phyloP scores from a whole-genome alignment of 2,888 invertebrate species.

The Zaprionus obscuricornis region DNA sequence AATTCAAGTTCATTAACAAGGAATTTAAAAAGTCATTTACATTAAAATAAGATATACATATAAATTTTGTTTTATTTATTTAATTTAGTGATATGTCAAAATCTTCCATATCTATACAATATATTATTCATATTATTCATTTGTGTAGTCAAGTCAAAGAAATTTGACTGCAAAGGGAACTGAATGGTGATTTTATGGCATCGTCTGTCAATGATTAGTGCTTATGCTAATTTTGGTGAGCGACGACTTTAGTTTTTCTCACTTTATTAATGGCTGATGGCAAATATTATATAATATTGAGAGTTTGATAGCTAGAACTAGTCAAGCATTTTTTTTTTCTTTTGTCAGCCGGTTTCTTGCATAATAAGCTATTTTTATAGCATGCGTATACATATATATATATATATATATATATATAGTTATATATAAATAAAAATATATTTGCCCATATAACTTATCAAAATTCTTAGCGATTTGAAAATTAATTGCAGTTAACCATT shows the following conservation, averaged over 20 bases:
- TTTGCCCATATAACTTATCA: slow-evolving; percentile 30
- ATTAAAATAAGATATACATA: slow-evolving; percentile 37
- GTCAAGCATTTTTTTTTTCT: slow-evolving; percentile 24
- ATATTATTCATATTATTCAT: slow-evolving; percentile 5
- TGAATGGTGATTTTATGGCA: slow-evolving; percentile 37
- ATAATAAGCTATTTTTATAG: slow-evolving; percentile 65
- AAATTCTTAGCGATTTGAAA: slow-evolving; percentile 40
- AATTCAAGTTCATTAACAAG: slow-evolving; percentile 61
- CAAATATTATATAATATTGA: slow-evolving; percentile 65
- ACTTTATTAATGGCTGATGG: slow-evolving; percentile 53
- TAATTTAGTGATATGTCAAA: slow-evolving; percentile 50
- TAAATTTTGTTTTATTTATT: slow-evolving; percentile 27
- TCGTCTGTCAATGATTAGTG: slow-evolving; percentile 48
- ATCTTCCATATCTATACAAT: slow-evolving; percentile 28
- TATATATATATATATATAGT: not conserved
- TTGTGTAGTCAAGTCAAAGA: slow-evolving; percentile 30
- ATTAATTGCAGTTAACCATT: slow-evolving; percentile 63
- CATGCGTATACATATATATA: slow-evolving; percentile 5
- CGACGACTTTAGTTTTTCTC: slow-evolving; percentile 51
- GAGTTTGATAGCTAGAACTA: slow-evolving; percentile 41
- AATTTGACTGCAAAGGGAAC: slow-evolving; percentile 48
- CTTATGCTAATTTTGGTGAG: slow-evolving; percentile 65
- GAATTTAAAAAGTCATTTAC: slow-evolving; percentile 54
- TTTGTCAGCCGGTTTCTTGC: slow-evolving; percentile 59
- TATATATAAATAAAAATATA: not conserved